phyloP scores from a whole-genome alignment of 2,113 vertebrate species.

The Haliaeetus leucogaster region DNA sequence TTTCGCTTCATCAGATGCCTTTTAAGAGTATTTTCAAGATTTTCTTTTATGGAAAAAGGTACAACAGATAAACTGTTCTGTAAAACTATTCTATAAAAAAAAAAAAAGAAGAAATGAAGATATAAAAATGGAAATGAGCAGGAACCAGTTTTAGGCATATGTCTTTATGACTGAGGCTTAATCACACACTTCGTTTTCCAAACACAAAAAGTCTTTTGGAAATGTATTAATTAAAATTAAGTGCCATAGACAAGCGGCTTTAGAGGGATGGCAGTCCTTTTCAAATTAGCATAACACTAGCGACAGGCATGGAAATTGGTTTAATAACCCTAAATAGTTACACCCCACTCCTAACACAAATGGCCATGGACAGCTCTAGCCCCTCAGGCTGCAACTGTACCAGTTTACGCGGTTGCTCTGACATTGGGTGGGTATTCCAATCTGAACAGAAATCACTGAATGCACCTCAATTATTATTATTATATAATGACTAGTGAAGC shows the following conservation, averaged over 20 bases:
- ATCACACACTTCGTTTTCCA: slow-evolving; percentile 58
- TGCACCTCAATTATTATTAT: not conserved
- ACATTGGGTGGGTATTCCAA: slow-evolving; percentile 33
- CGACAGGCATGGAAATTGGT: slow-evolving; percentile 82
- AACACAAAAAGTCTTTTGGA: slow-evolving; percentile 59
- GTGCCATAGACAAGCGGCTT: slow-evolving; percentile 36
- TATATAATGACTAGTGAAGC: slow-evolving; percentile 2
- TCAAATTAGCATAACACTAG: slow-evolving; percentile 69
- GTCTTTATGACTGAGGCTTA: slow-evolving; percentile 50
- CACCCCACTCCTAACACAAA: slow-evolving; percentile 74
- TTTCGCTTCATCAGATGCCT: not conserved
- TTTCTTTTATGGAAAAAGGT: not conserved
- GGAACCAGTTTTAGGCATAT: slow-evolving; percentile 27
- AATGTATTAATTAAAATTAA: slow-evolving; percentile 67
- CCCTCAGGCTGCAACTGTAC: slow-evolving; percentile 68
- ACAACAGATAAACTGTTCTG: not conserved
- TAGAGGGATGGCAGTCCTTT: slow-evolving; percentile 13
- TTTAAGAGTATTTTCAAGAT: not conserved
- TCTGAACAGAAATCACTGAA: not conserved
- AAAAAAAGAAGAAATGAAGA: not conserved
- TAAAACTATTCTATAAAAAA: not conserved
- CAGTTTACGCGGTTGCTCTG: slow-evolving; percentile 61
- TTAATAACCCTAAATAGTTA: slow-evolving; percentile 81
- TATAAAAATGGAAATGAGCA: slow-evolving; percentile 51
- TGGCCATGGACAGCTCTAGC: slow-evolving; percentile 74